Evolutionary conservation across 1,140 invertebrate species (phyloP), one percentile per base, ranked within the genome.

Genomic region (Lepidurus couesii): DNA sequence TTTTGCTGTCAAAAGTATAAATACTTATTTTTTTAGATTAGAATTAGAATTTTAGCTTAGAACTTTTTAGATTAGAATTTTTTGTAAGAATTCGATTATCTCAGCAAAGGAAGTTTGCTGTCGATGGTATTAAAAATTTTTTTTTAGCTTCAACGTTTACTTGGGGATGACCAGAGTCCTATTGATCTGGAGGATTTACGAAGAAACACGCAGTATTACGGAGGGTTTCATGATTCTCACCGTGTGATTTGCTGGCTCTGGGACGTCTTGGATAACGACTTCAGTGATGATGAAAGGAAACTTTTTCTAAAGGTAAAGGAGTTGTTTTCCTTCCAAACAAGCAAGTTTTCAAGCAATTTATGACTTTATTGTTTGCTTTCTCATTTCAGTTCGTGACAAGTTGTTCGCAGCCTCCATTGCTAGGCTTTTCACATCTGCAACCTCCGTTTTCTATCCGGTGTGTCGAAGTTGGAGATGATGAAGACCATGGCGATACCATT

Each of bases 371-470:
- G 16, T 26, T 73, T 10, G 74, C 80, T 75, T 80, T 80, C 75
- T 82, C 80, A 76, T 87, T 89, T 21, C 84, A 98, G 95, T 99
- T 99, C 89, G 97, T 99, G 0, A 99, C 98, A 16, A 98, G 96
- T 83, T 99, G 98, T 86, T 99, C 96, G 0, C 97, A 98, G 82
- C 95, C 97, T 5, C 98, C 98, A 44, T 87, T 99, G 11, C 87
- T 99, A 13, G 98, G 98, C 4, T 99, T 99, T 87, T 93, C 95
- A 13, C 92, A 98, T 85, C 87, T 99, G 44, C 97, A 99, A 84
- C 98, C 98, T 6, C 96, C 96, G 13, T 99, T 99, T 87, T 98
- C 97, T 0, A 99, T 99, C 83, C 91, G 98, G 79, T 99, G 98
- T 87, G 96, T 99, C 6, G 97, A 99, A 90, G 97, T 98, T 75